These are phyloP conservation scores for Gymnodraco acuticeps DNA, from an alignment of 2,797 vertebrate genomes.

Conservation along the genomic window DNA sequence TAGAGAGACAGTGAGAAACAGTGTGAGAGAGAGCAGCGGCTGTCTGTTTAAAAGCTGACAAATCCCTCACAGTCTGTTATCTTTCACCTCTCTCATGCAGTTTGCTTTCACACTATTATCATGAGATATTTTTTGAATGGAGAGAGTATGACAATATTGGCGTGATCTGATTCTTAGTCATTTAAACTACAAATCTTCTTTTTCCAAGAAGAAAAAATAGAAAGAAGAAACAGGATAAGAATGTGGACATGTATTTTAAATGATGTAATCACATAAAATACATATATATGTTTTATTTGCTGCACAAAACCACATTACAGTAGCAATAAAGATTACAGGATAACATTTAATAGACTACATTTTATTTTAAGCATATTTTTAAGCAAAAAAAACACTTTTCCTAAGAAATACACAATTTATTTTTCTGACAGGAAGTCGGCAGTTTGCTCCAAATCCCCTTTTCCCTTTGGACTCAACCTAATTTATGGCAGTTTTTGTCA, in stretches of 20 bases:
- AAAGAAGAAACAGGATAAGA: neutral
- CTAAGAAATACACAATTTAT: too few species aligned
- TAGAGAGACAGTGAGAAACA: conserved; percentile 37
- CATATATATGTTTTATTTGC: too few species aligned
- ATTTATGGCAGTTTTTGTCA: neutral
- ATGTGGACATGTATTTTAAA: neutral
- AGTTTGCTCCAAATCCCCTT: neutral
- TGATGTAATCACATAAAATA: too few species aligned
- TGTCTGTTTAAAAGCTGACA: conserved; percentile 58
- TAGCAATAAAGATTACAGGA: neutral
- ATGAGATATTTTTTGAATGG: conserved; percentile 19
- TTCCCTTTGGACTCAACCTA: neutral
- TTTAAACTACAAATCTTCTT: neutral
- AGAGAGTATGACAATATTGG: conserved; percentile 33
- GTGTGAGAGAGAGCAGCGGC: conserved; percentile 35
- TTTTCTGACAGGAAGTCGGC: neutral
- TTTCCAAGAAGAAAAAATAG: neutral
- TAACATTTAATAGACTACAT: neutral
- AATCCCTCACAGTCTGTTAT: conserved; percentile 63
- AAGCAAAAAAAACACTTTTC: neutral
- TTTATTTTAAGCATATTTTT: too few species aligned
- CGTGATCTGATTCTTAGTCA: conserved; percentile 18
- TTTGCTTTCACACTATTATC: conserved; percentile 37
- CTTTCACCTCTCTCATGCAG: conserved; percentile 29
- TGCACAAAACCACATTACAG: neutral